A percentile compares a stretch with the other conserved stretches of the same genome.
Evolutionary conservation across 2,797 vertebrate genomes (phyloP).

Genomic region (Falco berigora): DNA sequence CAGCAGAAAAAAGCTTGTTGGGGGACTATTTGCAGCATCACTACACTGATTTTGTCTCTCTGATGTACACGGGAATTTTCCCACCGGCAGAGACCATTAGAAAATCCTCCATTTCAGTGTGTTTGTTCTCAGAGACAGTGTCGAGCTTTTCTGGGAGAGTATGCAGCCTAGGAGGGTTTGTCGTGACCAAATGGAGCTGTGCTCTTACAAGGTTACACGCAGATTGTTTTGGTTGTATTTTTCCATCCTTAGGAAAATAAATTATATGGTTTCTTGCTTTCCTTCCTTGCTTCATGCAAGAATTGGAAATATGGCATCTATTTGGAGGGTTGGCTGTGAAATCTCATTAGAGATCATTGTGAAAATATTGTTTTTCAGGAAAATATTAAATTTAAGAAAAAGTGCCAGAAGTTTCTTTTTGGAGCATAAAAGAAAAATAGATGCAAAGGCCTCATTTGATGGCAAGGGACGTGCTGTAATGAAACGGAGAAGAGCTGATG

Average conservation of each 20-base stretch:
- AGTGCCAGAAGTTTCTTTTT: neutral
- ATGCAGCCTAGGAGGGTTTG: neutral
- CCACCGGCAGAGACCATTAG: no score
- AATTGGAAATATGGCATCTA: neutral
- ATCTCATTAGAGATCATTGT: neutral
- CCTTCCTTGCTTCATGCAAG: neutral
- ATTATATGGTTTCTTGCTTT: neutral
- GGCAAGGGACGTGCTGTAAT: neutral
- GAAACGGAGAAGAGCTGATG: constrained; percentile 40
- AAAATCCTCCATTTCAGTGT: neutral
- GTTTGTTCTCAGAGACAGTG: neutral
- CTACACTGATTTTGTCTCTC: neutral
- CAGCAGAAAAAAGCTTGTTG: neutral
- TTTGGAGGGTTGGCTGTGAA: neutral
- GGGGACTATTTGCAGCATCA: neutral
- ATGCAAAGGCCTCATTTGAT: constrained; percentile 11
- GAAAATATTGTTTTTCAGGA: constrained; percentile 29
- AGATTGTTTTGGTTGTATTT: neutral
- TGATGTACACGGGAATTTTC: neutral
- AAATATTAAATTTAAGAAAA: constrained; percentile 5
- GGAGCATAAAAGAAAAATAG: constrained; percentile 16
- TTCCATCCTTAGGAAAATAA: neutral
- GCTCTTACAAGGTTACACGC: neutral
- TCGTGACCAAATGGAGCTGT: neutral
- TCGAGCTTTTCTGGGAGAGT: neutral